A percentile compares a stretch with the other conserved stretches of the same genome.
Conservation (phyloP, 2,797 vertebrate genomes). For the Paratrypauchen microcephalus region DNA sequence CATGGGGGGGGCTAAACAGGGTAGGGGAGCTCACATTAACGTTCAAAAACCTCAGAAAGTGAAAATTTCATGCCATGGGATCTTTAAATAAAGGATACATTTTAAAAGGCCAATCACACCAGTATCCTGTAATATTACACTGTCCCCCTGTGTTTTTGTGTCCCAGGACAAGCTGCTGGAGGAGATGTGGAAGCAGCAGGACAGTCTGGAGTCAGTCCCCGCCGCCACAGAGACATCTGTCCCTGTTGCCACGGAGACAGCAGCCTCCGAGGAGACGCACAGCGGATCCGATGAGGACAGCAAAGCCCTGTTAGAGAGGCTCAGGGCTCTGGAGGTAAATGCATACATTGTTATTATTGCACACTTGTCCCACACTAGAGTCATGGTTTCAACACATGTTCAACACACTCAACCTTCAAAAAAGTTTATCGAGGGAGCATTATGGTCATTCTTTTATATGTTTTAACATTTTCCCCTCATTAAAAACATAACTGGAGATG, state of each 20-base stretch:
- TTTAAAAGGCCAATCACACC: neutral
- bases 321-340: conserved; percentile 86
- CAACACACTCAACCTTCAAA: no score
- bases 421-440: no score
- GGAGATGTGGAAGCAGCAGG: conserved; percentile 84
- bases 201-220: conserved; percentile 72
- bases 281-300: conserved; percentile 74
- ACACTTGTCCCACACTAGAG: neutral
- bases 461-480: no score
- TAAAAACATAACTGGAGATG: no score
- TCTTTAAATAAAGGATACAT: no score
- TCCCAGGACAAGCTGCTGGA: conserved; percentile 85
- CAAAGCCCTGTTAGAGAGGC: conserved; percentile 80
- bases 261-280: conserved; percentile 36
- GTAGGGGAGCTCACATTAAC: no score
- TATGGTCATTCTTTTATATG: no score
- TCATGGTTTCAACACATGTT: no score
- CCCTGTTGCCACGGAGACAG: conserved; percentile 14
- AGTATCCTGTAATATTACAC: neutral
- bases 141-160: neutral
- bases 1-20: no score
- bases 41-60: no score
- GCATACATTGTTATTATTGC: neutral
- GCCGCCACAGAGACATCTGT: conserved; percentile 26
- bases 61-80: no score